Percentiles rank a stretch among this genome's conserved stretches.
Conservation (phyloP, 2,888 invertebrate species). For the Tortricodes alternella region DNA sequence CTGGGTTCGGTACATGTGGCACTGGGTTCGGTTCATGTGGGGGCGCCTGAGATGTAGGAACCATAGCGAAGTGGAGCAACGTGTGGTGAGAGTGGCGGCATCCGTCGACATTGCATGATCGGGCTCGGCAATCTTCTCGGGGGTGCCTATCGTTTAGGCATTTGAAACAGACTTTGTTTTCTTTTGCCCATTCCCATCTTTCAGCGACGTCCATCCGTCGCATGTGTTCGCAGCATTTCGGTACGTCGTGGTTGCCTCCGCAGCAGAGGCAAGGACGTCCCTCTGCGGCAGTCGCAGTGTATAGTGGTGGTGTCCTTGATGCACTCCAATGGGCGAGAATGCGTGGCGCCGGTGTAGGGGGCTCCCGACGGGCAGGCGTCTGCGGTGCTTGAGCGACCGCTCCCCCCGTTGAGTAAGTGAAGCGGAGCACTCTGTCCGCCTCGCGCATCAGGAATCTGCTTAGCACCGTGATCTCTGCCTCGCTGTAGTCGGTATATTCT, state of each 20-base stretch:
- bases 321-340: not conserved
- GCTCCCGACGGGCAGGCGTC: not conserved
- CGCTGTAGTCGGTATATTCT: not conserved
- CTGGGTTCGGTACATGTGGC: not conserved
- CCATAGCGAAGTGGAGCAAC: not conserved
- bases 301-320: not conserved
- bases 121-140: not conserved
- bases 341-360: not conserved
- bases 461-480: not conserved
- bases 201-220: not conserved
- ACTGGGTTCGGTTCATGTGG: not conserved
- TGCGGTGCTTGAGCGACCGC: not conserved
- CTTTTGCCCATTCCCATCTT: not conserved
- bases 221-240: not conserved
- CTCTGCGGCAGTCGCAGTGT: not conserved
- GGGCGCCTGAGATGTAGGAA: too few relatives aligned
- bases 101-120: not conserved
- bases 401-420: not conserved
- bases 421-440: not conserved
- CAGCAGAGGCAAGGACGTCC: not conserved
- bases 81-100: not conserved
- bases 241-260: not conserved
- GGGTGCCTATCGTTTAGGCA: not conserved
- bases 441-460: not conserved
- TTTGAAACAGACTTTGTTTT: not conserved